Conservation (phyloP, 2,888 invertebrate genomes). For the Magallana nippona region DNA sequence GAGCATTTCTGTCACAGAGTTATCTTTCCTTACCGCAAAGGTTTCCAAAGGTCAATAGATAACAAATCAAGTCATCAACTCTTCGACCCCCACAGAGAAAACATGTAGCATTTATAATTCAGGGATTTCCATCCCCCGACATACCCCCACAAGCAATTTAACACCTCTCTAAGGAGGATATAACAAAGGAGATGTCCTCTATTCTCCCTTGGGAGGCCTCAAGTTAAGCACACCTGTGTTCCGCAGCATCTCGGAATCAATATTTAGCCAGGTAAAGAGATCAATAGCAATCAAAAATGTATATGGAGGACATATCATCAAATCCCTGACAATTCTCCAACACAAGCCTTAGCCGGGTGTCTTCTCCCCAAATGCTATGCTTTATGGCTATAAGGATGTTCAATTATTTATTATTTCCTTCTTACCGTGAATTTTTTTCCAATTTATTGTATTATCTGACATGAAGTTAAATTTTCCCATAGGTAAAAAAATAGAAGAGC, state of each 20-base stretch:
- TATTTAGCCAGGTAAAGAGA: slow-evolving; percentile 15
- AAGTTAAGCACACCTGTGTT: slow-evolving; percentile 6
- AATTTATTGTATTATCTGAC: background rate
- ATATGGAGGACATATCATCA: background rate
- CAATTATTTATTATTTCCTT: slow-evolving; percentile 1
- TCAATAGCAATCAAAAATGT: background rate
- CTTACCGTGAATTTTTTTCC: background rate
- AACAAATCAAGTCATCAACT: slow-evolving; percentile 20
- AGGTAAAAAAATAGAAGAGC: background rate
- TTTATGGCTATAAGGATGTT: background rate
- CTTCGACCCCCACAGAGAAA: background rate
- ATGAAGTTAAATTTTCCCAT: background rate
- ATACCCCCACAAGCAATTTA: background rate
- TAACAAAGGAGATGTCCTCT: background rate
- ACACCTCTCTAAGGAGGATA: background rate
- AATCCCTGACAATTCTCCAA: background rate
- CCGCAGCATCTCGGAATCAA: slow-evolving; percentile 25
- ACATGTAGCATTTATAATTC: slow-evolving; percentile 20
- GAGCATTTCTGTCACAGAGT: background rate
- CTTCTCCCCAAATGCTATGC: background rate
- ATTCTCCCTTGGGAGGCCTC: slow-evolving; percentile 1
- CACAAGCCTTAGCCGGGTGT: background rate
- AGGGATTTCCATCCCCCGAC: background rate
- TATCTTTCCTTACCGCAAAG: background rate
- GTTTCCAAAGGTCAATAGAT: slow-evolving; percentile 23